Percentiles rank a stretch among this genome's conserved stretches.
Conservation (phyloP, 2,797 vertebrate genomes). For the Aeoliscus strigatus region DNA sequence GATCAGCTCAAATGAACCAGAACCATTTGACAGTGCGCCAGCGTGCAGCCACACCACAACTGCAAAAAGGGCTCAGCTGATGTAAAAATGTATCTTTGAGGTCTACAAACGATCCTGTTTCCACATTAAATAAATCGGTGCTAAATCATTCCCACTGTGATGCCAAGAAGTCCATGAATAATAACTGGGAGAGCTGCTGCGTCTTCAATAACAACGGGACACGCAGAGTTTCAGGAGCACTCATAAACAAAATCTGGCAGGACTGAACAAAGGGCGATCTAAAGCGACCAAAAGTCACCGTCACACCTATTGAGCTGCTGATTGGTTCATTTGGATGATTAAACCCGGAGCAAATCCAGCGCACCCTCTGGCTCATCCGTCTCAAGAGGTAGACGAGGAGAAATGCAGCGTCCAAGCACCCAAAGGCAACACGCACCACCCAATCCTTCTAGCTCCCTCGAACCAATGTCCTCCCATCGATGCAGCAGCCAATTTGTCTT, state of each 20-base stretch:
- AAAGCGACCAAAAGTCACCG: constrained; percentile 57
- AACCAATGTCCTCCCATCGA: no score
- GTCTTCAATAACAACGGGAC: constrained; percentile 58
- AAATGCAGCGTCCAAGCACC: constrained; percentile 9
- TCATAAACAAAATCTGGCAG: no score
- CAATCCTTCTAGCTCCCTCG: no score
- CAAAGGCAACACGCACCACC: not conserved
- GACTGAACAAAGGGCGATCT: no score
- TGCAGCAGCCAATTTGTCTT: no score
- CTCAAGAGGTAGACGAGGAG: constrained; percentile 12
- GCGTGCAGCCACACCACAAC: no score
- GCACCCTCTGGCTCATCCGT: constrained; percentile 22
- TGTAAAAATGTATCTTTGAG: no score
- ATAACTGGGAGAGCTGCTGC: constrained; percentile 35
- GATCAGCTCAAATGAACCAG: no score
- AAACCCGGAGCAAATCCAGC: constrained; percentile 39
- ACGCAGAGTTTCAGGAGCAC: constrained; percentile 48
- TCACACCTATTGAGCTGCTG: constrained; percentile 54
- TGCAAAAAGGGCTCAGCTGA: no score
- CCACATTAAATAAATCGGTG: constrained; percentile 8
- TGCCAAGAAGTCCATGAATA: constrained; percentile 33
- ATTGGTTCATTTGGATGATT: constrained; percentile 64
- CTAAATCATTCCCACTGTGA: constrained; percentile 43
- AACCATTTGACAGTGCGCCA: no score
- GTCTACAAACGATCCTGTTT: constrained; percentile 4